Base-by-base conservation (phyloP, 2,888 invertebrate species). In the Lasius platythorax region DNA sequence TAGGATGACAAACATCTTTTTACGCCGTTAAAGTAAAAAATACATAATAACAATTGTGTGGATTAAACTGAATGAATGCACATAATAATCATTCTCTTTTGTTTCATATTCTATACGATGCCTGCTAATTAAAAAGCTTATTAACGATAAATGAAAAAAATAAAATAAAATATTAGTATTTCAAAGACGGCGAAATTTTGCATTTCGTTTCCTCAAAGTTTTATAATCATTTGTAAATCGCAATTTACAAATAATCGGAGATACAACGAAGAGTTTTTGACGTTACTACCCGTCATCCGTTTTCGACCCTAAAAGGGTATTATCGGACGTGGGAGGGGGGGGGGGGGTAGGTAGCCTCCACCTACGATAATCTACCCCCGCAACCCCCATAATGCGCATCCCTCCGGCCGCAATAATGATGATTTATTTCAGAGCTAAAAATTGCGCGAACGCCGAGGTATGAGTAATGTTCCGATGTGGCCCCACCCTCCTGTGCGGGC, bases 361-460 rank as follows among this genome's bases (percentile, higher is more conserved):
- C 90, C 92, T 91, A 91, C 91, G 92, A 92, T 93, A 93, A 93
- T 93, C 93, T 93, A 93, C 93, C 93, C 93, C 91, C 89, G 92
- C 89, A 88, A 91, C 92, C 90, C 92, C 92, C 90, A 92, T 93
- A 93, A 94, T 94, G 92, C 93, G 92, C 93, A 93, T 92, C 93
- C 93, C 93, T 94, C 94, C 94, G 95, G 95, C 95, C 95, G 91
- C 92, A 96, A 96, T 96, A 96, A 96, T 96, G 96, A 96, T 96
- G 96, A 96, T 96, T 96, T 96, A 96, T 96, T 95, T 95, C 95
- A 91, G 95, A 95, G 95, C 94, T 95, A 96, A 96, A 96, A 96
- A 96, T 96, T 95, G 95, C 95, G 95, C 95, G 95, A 95, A 95
- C 95, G 95, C 95, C 95, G 95, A 95, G 95, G 95, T 95, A 95